Conservation (phyloP, 2,797 vertebrate genomes). For the Myripristis jacobus region DNA sequence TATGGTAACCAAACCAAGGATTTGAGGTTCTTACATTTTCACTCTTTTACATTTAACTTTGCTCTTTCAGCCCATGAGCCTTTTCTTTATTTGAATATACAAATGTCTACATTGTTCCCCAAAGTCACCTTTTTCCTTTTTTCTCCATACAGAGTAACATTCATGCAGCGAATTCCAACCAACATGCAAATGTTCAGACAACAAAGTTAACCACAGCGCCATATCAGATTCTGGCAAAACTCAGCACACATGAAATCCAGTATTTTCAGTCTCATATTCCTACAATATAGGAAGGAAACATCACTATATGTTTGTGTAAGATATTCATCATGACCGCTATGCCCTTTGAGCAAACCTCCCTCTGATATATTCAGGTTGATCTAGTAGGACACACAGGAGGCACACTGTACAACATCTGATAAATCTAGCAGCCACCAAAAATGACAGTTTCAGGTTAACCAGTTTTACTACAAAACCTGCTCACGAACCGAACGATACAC, state of each 20-base stretch:
- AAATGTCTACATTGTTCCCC: constrained; percentile 8
- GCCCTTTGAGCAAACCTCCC: constrained; percentile 3
- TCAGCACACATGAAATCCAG: constrained; percentile 18
- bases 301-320: not conserved
- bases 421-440: constrained; percentile 51
- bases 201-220: constrained; percentile 3
- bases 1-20: constrained; percentile 55
- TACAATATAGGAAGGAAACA: not conserved
- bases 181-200: not conserved
- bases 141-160: not conserved
- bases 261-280: not conserved
- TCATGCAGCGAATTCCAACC: constrained; percentile 5
- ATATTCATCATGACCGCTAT: constrained; percentile 18
- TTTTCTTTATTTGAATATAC: constrained; percentile 1
- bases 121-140: not conserved
- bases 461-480: constrained; percentile 46
- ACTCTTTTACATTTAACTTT: constrained; percentile 34
- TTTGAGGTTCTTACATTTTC: constrained; percentile 51
- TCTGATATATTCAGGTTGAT: constrained; percentile 29
- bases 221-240: constrained; percentile 24
- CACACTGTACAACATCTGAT: constrained; percentile 20
- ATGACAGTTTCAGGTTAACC: constrained; percentile 72
- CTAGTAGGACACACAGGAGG: constrained; percentile 25
- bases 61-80: not conserved
- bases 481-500: constrained; percentile 39